phyloP scores from a whole-genome alignment of 2,113 vertebrate genomes.

The Murina feae region DNA sequence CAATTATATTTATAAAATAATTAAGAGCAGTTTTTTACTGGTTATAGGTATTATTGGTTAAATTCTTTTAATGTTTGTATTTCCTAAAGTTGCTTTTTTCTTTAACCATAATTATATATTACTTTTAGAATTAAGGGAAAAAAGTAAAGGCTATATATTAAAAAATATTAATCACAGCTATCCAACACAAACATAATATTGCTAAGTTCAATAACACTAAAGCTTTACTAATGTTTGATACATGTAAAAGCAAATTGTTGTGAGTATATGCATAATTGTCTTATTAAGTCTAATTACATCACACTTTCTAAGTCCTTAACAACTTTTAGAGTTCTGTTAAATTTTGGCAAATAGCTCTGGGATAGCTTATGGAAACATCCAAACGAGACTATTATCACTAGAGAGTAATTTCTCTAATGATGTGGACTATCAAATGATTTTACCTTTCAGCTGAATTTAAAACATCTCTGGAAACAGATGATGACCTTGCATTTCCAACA shows the following conservation, averaged over 20 bases:
- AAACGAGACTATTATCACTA: not conserved
- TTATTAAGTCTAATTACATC: not conserved
- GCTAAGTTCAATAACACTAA: constrained; percentile 27
- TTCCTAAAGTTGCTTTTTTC: not conserved
- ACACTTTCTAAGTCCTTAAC: not conserved
- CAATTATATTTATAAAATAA: not conserved
- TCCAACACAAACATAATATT: not conserved
- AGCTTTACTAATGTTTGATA: not conserved
- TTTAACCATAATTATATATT: constrained; percentile 1
- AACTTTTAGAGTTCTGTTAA: constrained; percentile 18
- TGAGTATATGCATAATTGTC: not conserved
- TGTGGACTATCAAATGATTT: not conserved
- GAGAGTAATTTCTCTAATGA: not conserved
- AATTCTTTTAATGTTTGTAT: not conserved
- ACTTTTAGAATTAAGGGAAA: not conserved
- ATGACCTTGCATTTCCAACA: constrained; percentile 83
- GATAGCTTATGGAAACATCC: not conserved
- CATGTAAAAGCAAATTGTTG: not conserved
- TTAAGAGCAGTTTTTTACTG: not conserved
- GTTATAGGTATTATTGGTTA: not conserved
- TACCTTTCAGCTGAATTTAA: constrained; percentile 84
- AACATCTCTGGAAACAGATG: constrained; percentile 87
- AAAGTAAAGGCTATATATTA: not conserved
- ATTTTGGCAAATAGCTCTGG: not conserved
- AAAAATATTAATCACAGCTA: not conserved